Evolutionary conservation across 2,113 vertebrate species (phyloP).

Genomic region (Xenopus tropicalis): UCB_Xtro_10.0 CM004443.2:70945501-70946000

Average conservation of each 20-base stretch:
- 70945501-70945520: conserved; percentile 94
- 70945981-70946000: no score
- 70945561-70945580: conserved; percentile 53
- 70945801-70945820: conserved; percentile 3
- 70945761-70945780: conserved; percentile 13
- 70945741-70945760: background rate
- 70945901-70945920: background rate
- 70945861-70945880: conserved; percentile 1
- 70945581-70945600: conserved; percentile 61
- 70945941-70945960: no score
- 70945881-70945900: background rate
- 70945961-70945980: no score
- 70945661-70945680: conserved; percentile 48
- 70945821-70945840: background rate
- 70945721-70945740: conserved; percentile 8
- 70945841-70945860: background rate
- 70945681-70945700: conserved; percentile 31
- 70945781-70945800: conserved; percentile 18
- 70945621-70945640: conserved; percentile 93
- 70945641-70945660: conserved; percentile 99
- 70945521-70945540: conserved; percentile 86
- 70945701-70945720: conserved; percentile 3
- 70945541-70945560: conserved; percentile 58
- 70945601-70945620: conserved; percentile 79
- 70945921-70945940: background rate